Percentiles rank a stretch among this genome's conserved stretches.
These are phyloP conservation scores for Sebastes matsubarae DNA, from an alignment of 2,797 vertebrate genomes.

Conservation along the genomic window DNA sequence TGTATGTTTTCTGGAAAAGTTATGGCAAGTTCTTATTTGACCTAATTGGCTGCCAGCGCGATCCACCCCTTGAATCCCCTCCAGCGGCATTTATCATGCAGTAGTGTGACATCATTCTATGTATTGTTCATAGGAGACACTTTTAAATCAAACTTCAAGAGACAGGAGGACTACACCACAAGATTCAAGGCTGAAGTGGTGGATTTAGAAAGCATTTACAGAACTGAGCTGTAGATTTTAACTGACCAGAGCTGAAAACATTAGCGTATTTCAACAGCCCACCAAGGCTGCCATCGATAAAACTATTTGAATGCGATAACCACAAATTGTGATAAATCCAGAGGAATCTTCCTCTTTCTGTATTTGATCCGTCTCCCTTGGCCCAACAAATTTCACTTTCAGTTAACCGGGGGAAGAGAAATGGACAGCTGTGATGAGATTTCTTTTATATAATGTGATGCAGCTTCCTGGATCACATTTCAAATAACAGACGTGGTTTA, in stretches of 20 bases:
- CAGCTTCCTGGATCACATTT: conserved; percentile 44
- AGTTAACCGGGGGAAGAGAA: conserved; percentile 12
- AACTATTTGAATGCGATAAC: conserved; percentile 38
- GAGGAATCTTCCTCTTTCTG: conserved; percentile 18
- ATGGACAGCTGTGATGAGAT: conserved; percentile 9
- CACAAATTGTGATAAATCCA: conserved; percentile 33
- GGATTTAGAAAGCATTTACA: conserved; percentile 42
- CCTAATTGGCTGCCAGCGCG: conserved; percentile 64
- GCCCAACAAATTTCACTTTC: conserved; percentile 6
- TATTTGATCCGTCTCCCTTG: conserved; percentile 1
- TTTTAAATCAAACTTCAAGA: conserved; percentile 69
- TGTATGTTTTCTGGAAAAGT: conserved; percentile 62
- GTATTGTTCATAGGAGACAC: conserved; percentile 60
- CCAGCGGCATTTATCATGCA: conserved; percentile 65
- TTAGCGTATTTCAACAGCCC: conserved; percentile 37
- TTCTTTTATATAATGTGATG: conserved; percentile 42
- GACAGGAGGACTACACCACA: conserved; percentile 46
- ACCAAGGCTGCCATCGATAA: conserved; percentile 23
- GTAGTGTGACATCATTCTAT: conserved; percentile 70
- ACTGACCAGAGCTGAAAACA: conserved; percentile 32
- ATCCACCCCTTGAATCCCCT: conserved; percentile 71
- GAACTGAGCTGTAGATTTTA: conserved; percentile 9
- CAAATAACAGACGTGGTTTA: conserved; percentile 28
- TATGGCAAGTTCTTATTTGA: conserved; percentile 58
- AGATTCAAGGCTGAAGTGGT: conserved; percentile 30